These are phyloP conservation scores for Empis livida DNA, from an alignment of 2,888 invertebrate genomes.

Conservation along the genomic window DNA sequence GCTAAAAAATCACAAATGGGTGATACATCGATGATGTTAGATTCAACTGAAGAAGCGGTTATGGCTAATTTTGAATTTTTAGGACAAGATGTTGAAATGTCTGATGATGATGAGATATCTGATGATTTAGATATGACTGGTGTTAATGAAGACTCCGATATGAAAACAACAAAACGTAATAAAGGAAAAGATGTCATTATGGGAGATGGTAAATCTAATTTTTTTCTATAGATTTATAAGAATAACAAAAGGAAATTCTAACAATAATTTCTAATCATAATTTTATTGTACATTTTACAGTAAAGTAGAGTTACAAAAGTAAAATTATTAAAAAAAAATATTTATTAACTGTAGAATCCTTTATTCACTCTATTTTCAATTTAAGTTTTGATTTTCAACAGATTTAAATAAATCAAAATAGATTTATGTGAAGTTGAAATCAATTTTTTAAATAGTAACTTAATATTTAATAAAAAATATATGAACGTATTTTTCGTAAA, in stretches of 20 bases:
- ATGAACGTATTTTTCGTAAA: no score
- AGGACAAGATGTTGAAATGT: slow-evolving; percentile 74
- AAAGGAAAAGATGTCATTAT: slow-evolving; percentile 35
- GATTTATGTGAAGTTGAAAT: no score
- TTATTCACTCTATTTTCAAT: no score
- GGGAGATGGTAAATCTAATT: slow-evolving; percentile 29
- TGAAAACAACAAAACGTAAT: slow-evolving; percentile 40
- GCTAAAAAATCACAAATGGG: slow-evolving; percentile 53
- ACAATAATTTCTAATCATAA: slow-evolving; percentile 9
- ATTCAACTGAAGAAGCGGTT: slow-evolving; percentile 74
- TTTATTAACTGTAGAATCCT: no score
- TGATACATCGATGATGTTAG: slow-evolving; percentile 65
- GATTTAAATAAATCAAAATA: no score
- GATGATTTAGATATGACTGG: slow-evolving; percentile 55
- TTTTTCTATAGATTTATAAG: background rate
- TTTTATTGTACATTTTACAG: no score
- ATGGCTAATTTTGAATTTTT: slow-evolving; percentile 95
- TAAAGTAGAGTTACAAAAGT: no score
- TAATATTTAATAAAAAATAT: no score
- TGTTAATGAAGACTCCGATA: slow-evolving; percentile 41
- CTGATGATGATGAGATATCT: slow-evolving; percentile 72
- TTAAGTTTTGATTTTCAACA: no score
- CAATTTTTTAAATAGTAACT: no score
- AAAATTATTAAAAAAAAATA: no score
- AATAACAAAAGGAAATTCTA: slow-evolving; percentile 1